These are phyloP conservation scores for Bubalus kerabau DNA, from an alignment of 2,113 vertebrate genomes.

Conservation along the genomic window DNA sequence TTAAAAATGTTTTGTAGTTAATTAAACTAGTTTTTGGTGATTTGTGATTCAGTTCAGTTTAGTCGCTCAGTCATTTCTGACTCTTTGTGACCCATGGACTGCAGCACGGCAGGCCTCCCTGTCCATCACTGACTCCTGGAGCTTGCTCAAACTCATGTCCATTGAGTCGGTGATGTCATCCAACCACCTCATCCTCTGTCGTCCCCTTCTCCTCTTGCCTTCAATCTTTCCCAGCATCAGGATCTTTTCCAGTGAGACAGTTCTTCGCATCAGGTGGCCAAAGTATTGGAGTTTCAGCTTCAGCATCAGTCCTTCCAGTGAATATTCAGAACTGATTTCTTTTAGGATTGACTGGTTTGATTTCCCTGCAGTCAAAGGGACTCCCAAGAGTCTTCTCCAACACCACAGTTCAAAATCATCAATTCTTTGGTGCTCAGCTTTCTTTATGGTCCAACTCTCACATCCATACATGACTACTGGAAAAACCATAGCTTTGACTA, in stretches of 20 bases:
- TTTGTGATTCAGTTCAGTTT: neutral
- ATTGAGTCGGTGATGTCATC: accelerated
- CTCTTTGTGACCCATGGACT: neutral
- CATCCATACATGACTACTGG: neutral
- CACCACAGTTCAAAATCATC: neutral
- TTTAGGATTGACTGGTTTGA: neutral
- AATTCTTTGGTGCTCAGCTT: neutral
- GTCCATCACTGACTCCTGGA: neutral
- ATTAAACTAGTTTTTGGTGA: neutral
- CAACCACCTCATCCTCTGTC: neutral
- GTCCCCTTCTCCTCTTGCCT: neutral
- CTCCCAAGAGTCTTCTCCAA: neutral
- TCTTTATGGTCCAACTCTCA: neutral
- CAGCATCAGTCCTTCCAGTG: neutral
- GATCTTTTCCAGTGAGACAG: neutral
- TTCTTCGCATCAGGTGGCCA: neutral
- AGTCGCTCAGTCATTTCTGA: accelerated
- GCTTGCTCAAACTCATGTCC: neutral
- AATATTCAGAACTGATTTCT: neutral
- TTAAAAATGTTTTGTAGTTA: neutral
- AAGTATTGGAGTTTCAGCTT: neutral
- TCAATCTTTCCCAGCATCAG: neutral
- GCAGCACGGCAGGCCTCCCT: neutral
- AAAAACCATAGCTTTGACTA: neutral
- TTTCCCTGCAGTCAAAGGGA: neutral